These are phyloP conservation scores for Theodoxus fluviatilis DNA, from an alignment of 2,888 invertebrate genomes.

Conservation along the genomic window DNA sequence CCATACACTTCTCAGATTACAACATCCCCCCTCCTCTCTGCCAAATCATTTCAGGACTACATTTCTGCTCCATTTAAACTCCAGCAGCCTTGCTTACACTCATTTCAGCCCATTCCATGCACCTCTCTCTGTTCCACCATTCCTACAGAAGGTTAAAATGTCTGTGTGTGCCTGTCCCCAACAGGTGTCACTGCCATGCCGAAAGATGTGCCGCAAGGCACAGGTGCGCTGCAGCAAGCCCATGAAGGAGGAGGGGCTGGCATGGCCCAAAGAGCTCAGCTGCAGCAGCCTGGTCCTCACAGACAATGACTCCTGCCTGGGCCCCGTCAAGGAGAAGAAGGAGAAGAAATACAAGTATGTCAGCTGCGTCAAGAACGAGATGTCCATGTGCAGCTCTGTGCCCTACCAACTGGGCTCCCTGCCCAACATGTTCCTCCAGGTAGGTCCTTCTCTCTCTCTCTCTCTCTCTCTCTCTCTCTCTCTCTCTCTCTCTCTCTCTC, in stretches of 20 bases:
- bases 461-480: not conserved
- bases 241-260: conserved; percentile 35
- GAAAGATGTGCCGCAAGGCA: conserved; percentile 46
- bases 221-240: conserved; percentile 35
- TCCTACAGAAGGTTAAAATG: too few relatives aligned
- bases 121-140: too few relatives aligned
- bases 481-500: not conserved
- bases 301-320: conserved; percentile 1
- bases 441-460: not conserved
- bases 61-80: too few relatives aligned
- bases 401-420: conserved; percentile 42
- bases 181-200: conserved; percentile 39
- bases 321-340: conserved; percentile 31
- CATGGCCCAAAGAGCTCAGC: conserved; percentile 39
- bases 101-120: too few relatives aligned
- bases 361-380: conserved; percentile 41
- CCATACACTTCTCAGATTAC: too few relatives aligned
- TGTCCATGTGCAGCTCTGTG: conserved; percentile 44
- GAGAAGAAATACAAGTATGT: conserved; percentile 36
- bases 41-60: too few relatives aligned
- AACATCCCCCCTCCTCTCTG: too few relatives aligned
- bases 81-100: too few relatives aligned
- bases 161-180: too few relatives aligned
- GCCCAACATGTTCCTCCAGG: conserved; percentile 54
- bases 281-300: conserved; percentile 29